Conservation (phyloP, 2,113 vertebrate genomes). For the Petrocephalus microphthalmus region DNA sequence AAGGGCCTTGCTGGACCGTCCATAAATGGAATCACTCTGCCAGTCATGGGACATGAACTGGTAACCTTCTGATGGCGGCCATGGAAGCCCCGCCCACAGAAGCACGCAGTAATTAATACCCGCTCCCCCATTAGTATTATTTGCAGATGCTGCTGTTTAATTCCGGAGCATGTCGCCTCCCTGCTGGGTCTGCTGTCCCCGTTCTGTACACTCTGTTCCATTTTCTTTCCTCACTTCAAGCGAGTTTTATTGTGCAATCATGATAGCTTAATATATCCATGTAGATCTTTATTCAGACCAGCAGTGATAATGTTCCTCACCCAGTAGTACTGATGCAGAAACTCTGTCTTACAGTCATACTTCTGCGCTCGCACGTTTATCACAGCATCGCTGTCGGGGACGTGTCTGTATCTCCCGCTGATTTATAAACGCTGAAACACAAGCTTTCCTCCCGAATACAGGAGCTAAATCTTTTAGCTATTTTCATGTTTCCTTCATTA, state of each 20-base stretch:
- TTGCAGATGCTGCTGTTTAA: conserved; percentile 2
- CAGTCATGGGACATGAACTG: neutral
- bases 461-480: neutral
- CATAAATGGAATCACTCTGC: neutral
- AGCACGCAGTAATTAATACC: neutral
- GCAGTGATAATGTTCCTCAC: neutral
- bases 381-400: neutral
- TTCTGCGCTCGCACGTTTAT: neutral
- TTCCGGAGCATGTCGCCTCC: neutral
- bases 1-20: neutral
- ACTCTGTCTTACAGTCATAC: neutral
- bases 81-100: neutral
- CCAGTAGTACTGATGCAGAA: neutral
- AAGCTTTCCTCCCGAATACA: neutral
- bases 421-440: neutral
- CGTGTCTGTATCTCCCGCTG: neutral
- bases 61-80: neutral
- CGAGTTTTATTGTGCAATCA: neutral
- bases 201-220: neutral
- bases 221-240: neutral
- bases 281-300: conserved; percentile 7
- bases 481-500: neutral
- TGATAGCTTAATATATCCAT: neutral
- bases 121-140: neutral
- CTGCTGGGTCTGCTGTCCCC: neutral